Evolutionary conservation across 2,113 vertebrate species (phyloP).

Genomic region (Meriones unguiculatus): DNA sequence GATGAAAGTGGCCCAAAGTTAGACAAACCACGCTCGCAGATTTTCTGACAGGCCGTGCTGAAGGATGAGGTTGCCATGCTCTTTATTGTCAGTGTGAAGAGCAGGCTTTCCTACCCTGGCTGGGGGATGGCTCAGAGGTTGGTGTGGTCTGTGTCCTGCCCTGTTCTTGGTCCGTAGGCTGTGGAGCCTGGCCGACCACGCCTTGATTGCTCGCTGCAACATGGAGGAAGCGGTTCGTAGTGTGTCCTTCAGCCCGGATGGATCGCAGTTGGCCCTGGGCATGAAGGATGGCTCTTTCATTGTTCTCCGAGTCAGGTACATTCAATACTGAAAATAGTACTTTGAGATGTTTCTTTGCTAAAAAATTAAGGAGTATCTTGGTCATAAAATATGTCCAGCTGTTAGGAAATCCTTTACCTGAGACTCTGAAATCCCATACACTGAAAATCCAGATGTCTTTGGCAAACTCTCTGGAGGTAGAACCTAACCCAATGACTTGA

Average conservation of each 20-base stretch:
- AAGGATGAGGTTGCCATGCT: neutral
- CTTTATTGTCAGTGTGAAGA: neutral
- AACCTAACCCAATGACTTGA: neutral
- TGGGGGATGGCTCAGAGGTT: neutral
- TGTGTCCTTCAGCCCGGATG: slow-evolving; percentile 95
- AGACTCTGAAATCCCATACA: neutral
- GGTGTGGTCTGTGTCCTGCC: slow-evolving; percentile 1
- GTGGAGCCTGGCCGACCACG: slow-evolving; percentile 97
- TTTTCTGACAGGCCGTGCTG: rapidly evolving
- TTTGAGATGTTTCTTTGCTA: neutral
- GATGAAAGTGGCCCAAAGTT: neutral
- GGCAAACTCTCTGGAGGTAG: slow-evolving; percentile 3
- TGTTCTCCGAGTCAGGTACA: slow-evolving; percentile 95
- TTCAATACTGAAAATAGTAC: neutral
- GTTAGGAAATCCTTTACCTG: neutral
- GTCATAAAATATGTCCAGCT: neutral
- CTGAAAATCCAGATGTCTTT: neutral
- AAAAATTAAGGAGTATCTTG: neutral
- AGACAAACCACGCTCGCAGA: neutral
- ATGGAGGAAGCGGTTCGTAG: slow-evolving; percentile 97
- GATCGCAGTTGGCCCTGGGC: slow-evolving; percentile 95
- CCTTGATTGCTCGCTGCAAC: slow-evolving; percentile 96
- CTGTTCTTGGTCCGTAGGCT: slow-evolving; percentile 85
- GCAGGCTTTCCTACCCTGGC: neutral
- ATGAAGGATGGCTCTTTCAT: slow-evolving; percentile 99